Evolutionary conservation across 1,140 invertebrate genomes (phyloP).

Genomic region (Hermetia illucens): DNA sequence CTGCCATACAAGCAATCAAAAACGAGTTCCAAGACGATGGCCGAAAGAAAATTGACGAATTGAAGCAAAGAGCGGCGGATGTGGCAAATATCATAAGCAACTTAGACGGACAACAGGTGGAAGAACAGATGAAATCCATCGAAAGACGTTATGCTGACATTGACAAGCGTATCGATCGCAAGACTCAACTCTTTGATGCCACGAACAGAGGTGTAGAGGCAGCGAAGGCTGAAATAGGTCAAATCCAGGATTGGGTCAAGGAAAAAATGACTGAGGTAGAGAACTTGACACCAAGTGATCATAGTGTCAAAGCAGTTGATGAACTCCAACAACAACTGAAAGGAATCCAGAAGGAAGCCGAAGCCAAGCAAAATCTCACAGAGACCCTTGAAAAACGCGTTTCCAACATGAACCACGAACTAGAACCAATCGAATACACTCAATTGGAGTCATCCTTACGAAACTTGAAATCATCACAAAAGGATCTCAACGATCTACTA

Average conservation of each 20-base stretch:
- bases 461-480: constrained; percentile 52
- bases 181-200: constrained; percentile 63
- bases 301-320: constrained; percentile 57
- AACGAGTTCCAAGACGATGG: constrained; percentile 54
- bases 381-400: constrained; percentile 71
- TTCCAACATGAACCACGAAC: constrained; percentile 64
- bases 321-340: constrained; percentile 54
- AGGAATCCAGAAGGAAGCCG: constrained; percentile 65
- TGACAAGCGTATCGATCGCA: constrained; percentile 66
- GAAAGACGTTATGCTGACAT: constrained; percentile 72
- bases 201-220: constrained; percentile 66
- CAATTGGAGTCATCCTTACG: constrained; percentile 51
- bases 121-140: constrained; percentile 73
- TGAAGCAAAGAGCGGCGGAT: constrained; percentile 50
- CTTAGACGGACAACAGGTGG: constrained; percentile 77
- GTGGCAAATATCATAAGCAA: constrained; percentile 70
- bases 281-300: constrained; percentile 51
- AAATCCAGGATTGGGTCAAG: constrained; percentile 65
- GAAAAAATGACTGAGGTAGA: constrained; percentile 54
- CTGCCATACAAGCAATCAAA: constrained; percentile 50
- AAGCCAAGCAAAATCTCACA: constrained; percentile 66
- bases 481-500: constrained; percentile 51
- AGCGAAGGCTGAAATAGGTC: constrained; percentile 55
- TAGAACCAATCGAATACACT: constrained; percentile 64
- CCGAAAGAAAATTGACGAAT: constrained; percentile 46